These are phyloP conservation scores for Drosophila fuyamai DNA, from an alignment of 1,140 invertebrate genomes.

Conservation along the genomic window DNA sequence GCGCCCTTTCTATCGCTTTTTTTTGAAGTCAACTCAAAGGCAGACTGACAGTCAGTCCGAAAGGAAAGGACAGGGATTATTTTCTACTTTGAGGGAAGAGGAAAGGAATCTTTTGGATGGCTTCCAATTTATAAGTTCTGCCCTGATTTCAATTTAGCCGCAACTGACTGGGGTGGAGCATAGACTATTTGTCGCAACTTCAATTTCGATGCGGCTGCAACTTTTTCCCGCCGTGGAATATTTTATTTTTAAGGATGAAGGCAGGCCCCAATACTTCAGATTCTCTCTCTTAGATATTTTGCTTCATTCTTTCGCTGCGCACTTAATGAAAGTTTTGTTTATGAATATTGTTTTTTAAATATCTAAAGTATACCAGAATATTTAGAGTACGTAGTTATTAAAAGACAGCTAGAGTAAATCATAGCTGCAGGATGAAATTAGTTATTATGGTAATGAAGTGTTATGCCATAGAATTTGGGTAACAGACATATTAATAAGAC, in stretches of 20 bases:
- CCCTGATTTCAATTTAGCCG: constrained; percentile 68
- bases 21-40: constrained; percentile 38
- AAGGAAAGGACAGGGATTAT: constrained; percentile 32
- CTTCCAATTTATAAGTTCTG: constrained; percentile 77
- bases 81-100: constrained; percentile 41
- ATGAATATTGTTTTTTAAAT: constrained; percentile 71
- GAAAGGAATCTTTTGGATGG: constrained; percentile 50
- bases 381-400: background rate
- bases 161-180: constrained; percentile 37
- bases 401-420: too few relatives aligned
- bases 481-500: too few relatives aligned
- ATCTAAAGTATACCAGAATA: constrained; percentile 23
- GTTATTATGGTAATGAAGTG: too few relatives aligned
- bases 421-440: too few relatives aligned
- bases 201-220: constrained; percentile 35
- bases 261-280: constrained; percentile 19
- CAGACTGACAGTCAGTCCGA: constrained; percentile 34
- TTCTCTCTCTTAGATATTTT: constrained; percentile 1
- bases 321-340: constrained; percentile 71
- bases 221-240: constrained; percentile 12
- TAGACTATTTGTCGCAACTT: constrained; percentile 52
- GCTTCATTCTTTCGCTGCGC: background rate
- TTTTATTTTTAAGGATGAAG: constrained; percentile 19
- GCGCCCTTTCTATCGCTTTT: constrained; percentile 30
- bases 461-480: too few relatives aligned